A percentile compares a stretch with the other conserved stretches of the same genome.
Evolutionary conservation across 2,113 vertebrate genomes (phyloP).

Genomic region (Elgaria multicarinata): DNA sequence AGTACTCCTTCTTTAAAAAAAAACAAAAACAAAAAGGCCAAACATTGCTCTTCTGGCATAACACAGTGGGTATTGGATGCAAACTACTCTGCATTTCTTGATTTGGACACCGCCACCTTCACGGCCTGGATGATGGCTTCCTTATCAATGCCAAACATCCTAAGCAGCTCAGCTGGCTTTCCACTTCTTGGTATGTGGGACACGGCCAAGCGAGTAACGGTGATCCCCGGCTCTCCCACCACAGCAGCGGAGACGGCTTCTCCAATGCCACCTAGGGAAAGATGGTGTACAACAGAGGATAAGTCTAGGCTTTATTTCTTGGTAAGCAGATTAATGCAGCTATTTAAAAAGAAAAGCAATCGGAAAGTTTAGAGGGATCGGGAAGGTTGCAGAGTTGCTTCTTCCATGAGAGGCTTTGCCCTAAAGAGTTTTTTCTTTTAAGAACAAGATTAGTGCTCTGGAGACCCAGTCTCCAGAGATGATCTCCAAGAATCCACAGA

Average conservation of each 20-base stretch:
- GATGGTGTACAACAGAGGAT: accelerated
- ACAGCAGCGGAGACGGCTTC: conserved; percentile 86
- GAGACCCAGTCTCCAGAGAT: neutral
- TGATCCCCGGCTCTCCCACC: conserved; percentile 84
- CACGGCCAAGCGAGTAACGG: conserved; percentile 85
- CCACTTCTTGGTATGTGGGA: conserved; percentile 87
- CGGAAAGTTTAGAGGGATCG: neutral
- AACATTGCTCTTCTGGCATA: conserved; percentile 12
- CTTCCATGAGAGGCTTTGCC: neutral
- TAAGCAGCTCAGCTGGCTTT: conserved; percentile 90
- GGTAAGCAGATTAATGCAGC: neutral
- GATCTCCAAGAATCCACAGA: neutral
- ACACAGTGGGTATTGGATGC: conserved; percentile 11
- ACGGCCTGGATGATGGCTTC: conserved; percentile 88
- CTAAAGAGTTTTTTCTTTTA: neutral
- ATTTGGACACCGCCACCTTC: conserved; percentile 83
- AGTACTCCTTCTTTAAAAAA: conserved; percentile 35
- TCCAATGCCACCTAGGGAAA: conserved; percentile 86
- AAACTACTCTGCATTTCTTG: conserved; percentile 84
- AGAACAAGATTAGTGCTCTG: neutral
- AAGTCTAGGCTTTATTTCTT: neutral
- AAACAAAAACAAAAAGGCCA: neutral
- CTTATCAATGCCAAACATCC: conserved; percentile 91
- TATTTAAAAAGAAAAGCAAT: neutral
- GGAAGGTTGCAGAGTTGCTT: neutral